phyloP scores from a whole-genome alignment of 2,113 vertebrate species.

The Misgurnus anguillicaudatus region DNA sequence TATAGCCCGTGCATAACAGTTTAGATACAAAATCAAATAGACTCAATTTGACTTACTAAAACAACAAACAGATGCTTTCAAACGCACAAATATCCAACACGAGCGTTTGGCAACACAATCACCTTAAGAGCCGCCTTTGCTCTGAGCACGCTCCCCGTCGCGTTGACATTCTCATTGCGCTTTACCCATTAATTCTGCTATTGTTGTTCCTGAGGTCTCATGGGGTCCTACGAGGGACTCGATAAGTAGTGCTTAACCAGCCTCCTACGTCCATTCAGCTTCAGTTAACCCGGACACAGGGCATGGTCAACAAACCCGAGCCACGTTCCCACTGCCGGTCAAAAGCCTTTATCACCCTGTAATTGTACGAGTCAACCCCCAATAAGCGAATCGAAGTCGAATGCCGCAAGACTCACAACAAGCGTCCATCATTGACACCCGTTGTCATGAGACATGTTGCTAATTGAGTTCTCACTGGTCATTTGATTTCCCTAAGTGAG shows the following conservation, averaged over 20 bases:
- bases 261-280: slow-evolving; percentile 42
- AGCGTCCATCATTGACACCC: slow-evolving; percentile 53
- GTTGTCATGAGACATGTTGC: slow-evolving; percentile 68
- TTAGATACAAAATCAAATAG: slow-evolving; percentile 23
- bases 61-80: slow-evolving; percentile 37
- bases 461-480: slow-evolving; percentile 82
- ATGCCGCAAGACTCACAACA: neutral
- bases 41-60: slow-evolving; percentile 16
- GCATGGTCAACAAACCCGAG: slow-evolving; percentile 25
- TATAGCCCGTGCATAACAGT: neutral
- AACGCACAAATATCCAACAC: slow-evolving; percentile 34
- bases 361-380: slow-evolving; percentile 77
- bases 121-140: slow-evolving; percentile 71
- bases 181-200: slow-evolving; percentile 79
- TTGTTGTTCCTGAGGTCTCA: slow-evolving; percentile 77
- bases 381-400: slow-evolving; percentile 80
- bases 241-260: slow-evolving; percentile 77
- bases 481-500: slow-evolving; percentile 85
- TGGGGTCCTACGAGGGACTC: slow-evolving; percentile 77
- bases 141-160: slow-evolving; percentile 67
- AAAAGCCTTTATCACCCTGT: slow-evolving; percentile 73
- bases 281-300: slow-evolving; percentile 36
- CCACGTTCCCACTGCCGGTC: slow-evolving; percentile 52
- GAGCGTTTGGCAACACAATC: slow-evolving; percentile 62
- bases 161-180: slow-evolving; percentile 79